These are phyloP conservation scores for Pentalonia nigronervosa DNA, from an alignment of 1,140 invertebrate species.

Conservation along the genomic window DNA sequence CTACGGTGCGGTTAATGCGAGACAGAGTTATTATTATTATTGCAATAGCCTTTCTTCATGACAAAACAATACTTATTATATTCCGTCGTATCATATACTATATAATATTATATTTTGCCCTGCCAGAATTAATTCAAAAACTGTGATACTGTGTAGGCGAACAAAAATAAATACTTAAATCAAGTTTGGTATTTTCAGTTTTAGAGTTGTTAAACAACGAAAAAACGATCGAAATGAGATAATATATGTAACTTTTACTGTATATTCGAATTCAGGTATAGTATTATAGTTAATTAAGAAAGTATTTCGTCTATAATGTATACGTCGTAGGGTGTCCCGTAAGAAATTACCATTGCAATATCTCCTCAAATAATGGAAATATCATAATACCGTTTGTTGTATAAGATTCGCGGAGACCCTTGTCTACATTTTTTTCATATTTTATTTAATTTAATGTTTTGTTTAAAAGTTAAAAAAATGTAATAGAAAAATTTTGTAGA, in stretches of 20 bases:
- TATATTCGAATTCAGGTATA: not conserved
- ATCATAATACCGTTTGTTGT: no score
- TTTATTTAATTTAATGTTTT: no score
- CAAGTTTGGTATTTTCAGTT: not conserved
- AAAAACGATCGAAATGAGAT: not conserved
- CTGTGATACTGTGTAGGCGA: not conserved
- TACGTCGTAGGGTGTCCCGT: no score
- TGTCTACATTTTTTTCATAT: no score
- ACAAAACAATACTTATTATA: not conserved
- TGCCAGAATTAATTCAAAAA: not conserved
- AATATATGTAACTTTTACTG: not conserved
- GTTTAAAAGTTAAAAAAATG: no score
- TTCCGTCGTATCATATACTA: not conserved
- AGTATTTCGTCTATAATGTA: not conserved
- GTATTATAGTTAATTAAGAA: not conserved
- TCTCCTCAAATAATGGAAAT: no score
- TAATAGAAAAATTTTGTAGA: no score
- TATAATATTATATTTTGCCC: no score
- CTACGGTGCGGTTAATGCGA: no score
- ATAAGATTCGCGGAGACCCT: no score
- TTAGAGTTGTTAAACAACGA: not conserved
- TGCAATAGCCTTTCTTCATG: not conserved
- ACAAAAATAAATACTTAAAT: not conserved
- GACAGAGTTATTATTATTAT: not conserved
- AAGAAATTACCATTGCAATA: no score